A percentile compares a stretch with the other conserved stretches of the same genome.
Conservation (phyloP, 1,140 invertebrate genomes). For the Palaemon carinicauda region DNA sequence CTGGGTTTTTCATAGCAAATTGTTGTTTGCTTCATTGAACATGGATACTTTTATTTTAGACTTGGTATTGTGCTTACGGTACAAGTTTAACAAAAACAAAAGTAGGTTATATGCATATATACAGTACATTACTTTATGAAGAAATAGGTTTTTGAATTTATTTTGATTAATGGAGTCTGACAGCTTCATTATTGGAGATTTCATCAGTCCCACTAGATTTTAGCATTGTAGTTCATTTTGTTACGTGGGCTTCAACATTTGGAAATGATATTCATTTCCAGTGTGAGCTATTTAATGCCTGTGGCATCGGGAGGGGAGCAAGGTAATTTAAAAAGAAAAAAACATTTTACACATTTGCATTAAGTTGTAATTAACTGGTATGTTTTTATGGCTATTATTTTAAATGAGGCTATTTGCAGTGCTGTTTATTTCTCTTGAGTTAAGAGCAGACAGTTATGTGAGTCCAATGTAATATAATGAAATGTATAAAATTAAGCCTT, state of each 20-base stretch:
- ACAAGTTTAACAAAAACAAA: too few relatives aligned
- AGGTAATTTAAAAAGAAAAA: constrained; percentile 20
- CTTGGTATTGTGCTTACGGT: too few relatives aligned
- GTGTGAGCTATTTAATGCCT: neutral
- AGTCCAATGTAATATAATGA: too few relatives aligned
- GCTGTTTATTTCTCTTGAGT: neutral
- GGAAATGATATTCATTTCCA: constrained; percentile 6
- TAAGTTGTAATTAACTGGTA: constrained; percentile 46
- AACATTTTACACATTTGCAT: constrained; percentile 17
- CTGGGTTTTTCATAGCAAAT: neutral
- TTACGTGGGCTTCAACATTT: neutral
- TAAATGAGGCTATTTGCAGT: constrained; percentile 28
- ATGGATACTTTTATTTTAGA: neutral
- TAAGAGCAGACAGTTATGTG: constrained; percentile 6
- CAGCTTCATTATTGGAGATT: neutral
- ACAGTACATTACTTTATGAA: too few relatives aligned
- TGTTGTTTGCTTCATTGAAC: neutral
- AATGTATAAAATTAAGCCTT: too few relatives aligned
- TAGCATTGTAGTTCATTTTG: neutral
- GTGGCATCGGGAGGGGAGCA: constrained; percentile 28
- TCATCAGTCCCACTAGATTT: too few relatives aligned
- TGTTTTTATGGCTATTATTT: constrained; percentile 23
- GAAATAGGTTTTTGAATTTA: too few relatives aligned
- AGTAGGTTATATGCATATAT: too few relatives aligned
- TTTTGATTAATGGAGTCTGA: neutral